Evolutionary conservation across 2,888 invertebrate genomes (phyloP).

Genomic region (Hirtodrosophila histrioides): DNA sequence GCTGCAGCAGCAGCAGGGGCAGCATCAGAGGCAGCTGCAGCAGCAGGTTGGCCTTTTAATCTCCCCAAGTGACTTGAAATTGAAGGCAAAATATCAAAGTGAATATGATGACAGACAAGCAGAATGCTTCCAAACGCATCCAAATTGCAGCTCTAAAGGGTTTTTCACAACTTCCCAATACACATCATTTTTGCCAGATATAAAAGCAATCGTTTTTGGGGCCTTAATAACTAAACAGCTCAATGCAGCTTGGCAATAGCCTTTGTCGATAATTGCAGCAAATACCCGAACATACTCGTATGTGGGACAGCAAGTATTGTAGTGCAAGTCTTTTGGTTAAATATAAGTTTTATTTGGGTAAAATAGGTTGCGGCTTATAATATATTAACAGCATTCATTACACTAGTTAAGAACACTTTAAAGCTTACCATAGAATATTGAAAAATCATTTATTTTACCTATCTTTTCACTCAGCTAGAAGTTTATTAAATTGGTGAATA

Average conservation of each 20-base stretch:
- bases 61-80: slow-evolving; percentile 73
- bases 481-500: too few species aligned
- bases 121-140: slow-evolving; percentile 23
- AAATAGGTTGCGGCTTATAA: neutral
- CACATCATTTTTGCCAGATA: neutral
- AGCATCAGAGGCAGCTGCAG: slow-evolving; percentile 8
- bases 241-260: neutral
- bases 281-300: too few species aligned
- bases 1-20: slow-evolving; percentile 26
- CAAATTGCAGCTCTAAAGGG: slow-evolving; percentile 5
- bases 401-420: too few species aligned
- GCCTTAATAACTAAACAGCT: slow-evolving; percentile 1
- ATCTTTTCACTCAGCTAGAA: too few species aligned
- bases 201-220: slow-evolving; percentile 5
- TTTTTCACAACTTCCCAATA: neutral
- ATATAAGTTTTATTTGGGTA: neutral
- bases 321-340: too few species aligned
- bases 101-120: slow-evolving; percentile 65
- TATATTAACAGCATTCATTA: too few species aligned
- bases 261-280: neutral
- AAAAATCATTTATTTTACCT: too few species aligned
- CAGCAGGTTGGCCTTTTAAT: slow-evolving; percentile 68
- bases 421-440: too few species aligned
- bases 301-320: too few species aligned
- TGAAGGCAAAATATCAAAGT: slow-evolving; percentile 76